phyloP scores from a whole-genome alignment of 1,140 invertebrate species.

The Saccostrea cuccullata region DNA sequence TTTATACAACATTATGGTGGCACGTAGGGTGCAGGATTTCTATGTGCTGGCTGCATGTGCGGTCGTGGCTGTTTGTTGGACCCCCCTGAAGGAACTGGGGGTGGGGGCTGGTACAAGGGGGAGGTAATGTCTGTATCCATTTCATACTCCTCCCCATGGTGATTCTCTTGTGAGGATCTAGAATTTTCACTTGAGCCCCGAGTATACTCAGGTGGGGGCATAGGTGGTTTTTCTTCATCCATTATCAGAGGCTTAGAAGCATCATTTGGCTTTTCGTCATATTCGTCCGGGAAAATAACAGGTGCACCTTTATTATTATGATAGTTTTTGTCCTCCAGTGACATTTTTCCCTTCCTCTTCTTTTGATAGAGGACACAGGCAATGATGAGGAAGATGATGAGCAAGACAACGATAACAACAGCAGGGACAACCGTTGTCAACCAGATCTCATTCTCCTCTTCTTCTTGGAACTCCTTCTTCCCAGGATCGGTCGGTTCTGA shows the following conservation, averaged over 20 bases:
- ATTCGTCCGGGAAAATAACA: constrained; percentile 94
- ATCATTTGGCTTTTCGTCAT: constrained; percentile 91
- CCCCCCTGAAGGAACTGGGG: constrained; percentile 86
- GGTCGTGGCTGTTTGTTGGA: constrained; percentile 77
- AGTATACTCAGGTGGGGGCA: constrained; percentile 88
- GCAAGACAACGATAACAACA: constrained; percentile 92
- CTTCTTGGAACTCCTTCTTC: constrained; percentile 54
- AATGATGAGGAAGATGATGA: constrained; percentile 90
- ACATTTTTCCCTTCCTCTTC: constrained; percentile 90
- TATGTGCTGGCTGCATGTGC: constrained; percentile 69
- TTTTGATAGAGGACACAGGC: constrained; percentile 93
- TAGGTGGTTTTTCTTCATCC: constrained; percentile 94
- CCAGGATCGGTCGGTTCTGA: background rate
- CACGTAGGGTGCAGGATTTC: constrained; percentile 71
- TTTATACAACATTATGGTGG: constrained; percentile 64
- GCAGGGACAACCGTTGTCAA: constrained; percentile 94
- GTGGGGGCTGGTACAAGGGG: constrained; percentile 87
- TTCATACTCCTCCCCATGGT: constrained; percentile 70
- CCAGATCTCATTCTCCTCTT: constrained; percentile 86
- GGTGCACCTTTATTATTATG: constrained; percentile 95
- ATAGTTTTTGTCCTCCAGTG: constrained; percentile 83
- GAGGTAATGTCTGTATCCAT: constrained; percentile 73
- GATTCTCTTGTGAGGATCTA: constrained; percentile 76
- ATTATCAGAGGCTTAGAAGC: constrained; percentile 94
- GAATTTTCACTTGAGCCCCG: constrained; percentile 80